Conservation (phyloP, 2,113 vertebrate species). For the Erythrocercus mccallii region DNA sequence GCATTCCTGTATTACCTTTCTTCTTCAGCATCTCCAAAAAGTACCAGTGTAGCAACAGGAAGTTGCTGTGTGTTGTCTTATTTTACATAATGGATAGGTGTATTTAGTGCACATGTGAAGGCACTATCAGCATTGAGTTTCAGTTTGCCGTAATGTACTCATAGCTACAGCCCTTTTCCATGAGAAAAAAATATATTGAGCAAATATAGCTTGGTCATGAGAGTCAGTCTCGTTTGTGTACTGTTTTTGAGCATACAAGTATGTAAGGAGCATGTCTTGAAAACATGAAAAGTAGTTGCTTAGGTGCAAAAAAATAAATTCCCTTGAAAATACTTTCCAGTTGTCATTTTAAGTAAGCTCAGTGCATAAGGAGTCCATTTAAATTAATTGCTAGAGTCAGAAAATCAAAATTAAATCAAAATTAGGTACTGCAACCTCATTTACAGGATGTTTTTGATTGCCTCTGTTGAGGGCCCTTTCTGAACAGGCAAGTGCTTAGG, state of each 20-base stretch:
- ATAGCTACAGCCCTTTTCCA: not conserved
- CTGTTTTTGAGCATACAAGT: not conserved
- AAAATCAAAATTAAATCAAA: slow-evolving; percentile 51
- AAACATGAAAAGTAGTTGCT: not conserved
- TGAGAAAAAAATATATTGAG: not conserved
- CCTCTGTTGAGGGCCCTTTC: not conserved
- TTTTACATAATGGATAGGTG: not conserved
- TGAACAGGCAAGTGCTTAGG: not conserved
- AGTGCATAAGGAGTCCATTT: not conserved
- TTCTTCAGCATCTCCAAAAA: not conserved
- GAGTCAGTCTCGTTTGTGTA: not conserved
- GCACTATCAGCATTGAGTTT: not conserved
- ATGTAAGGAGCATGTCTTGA: not conserved
- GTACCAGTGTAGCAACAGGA: not conserved
- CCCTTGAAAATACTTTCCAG: not conserved
- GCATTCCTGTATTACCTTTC: not conserved
- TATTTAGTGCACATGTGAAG: not conserved
- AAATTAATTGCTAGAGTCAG: not conserved
- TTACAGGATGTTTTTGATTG: not conserved
- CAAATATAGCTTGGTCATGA: not conserved
- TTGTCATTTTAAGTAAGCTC: not conserved
- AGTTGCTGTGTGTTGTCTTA: not conserved
- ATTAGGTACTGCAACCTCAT: not conserved
- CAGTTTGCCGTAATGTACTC: not conserved
- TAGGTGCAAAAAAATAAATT: not conserved